Conservation (phyloP, 2,888 invertebrate species). For the Phlogophora meticulosa region DNA sequence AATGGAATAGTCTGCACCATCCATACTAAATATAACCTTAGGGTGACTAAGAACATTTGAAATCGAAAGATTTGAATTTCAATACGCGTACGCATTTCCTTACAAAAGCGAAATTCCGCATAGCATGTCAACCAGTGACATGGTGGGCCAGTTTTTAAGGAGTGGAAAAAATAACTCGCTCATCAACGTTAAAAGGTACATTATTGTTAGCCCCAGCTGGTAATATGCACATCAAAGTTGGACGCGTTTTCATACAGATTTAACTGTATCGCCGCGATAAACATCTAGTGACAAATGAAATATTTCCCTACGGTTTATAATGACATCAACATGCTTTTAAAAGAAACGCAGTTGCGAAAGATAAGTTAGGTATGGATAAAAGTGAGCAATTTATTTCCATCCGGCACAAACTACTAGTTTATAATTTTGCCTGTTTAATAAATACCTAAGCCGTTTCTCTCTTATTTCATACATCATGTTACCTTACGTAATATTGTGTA, state of each 20-base stretch:
- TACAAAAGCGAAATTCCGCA: constrained; percentile 17
- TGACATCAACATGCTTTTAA: constrained; percentile 42
- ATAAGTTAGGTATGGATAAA: not conserved
- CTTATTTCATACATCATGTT: not conserved
- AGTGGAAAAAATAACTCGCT: constrained; percentile 13
- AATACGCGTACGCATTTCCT: constrained; percentile 21
- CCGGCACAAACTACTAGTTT: not conserved
- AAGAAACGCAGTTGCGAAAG: constrained; percentile 4
- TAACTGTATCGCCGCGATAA: constrained; percentile 57
- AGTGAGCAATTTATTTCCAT: not conserved
- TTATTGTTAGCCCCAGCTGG: constrained; percentile 35
- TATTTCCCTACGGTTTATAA: constrained; percentile 39
- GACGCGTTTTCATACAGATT: constrained; percentile 33
- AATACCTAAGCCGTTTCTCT: not conserved
- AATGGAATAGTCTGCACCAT: not conserved
- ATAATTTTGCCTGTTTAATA: not conserved
- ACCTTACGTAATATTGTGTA: constrained; percentile 4
- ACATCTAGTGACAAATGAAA: constrained; percentile 52
- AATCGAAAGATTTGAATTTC: constrained; percentile 25
- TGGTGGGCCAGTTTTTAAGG: constrained; percentile 33
- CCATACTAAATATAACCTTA: not conserved
- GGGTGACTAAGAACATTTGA: constrained; percentile 14
- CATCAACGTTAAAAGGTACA: not conserved
- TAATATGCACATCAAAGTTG: constrained; percentile 30
- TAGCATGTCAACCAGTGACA: constrained; percentile 26